Conservation (phyloP, 2,888 invertebrate genomes). For the Drosophila limbata region DNA sequence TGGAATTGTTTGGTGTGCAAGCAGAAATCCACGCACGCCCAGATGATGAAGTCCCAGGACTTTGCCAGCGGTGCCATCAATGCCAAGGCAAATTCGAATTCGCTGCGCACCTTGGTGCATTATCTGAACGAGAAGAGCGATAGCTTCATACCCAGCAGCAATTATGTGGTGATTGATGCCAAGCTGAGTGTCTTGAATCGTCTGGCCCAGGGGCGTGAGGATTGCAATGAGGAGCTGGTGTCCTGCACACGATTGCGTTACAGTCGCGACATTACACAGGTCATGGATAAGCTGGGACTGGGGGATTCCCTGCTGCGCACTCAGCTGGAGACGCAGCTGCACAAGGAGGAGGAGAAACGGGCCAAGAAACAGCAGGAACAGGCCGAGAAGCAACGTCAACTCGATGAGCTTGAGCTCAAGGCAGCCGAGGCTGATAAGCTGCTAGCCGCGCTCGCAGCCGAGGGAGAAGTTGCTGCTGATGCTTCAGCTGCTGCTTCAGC, state of each 20-base stretch:
- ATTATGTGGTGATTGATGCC: constrained; percentile 83
- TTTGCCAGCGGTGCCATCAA: constrained; percentile 84
- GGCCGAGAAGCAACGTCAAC: constrained; percentile 66
- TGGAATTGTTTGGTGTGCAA: constrained; percentile 90
- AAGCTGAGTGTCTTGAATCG: constrained; percentile 82
- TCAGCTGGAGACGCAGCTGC: constrained; percentile 75
- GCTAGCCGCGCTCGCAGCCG: constrained; percentile 53
- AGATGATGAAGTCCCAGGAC: constrained; percentile 84
- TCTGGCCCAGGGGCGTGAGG: constrained; percentile 74
- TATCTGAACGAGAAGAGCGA: constrained; percentile 83
- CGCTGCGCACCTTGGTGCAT: constrained; percentile 76
- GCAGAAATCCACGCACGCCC: constrained; percentile 80
- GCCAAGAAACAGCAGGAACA: constrained; percentile 64
- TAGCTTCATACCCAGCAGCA: constrained; percentile 82
- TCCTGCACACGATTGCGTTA: constrained; percentile 77
- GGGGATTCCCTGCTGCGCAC: constrained; percentile 84
- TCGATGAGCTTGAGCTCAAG: constrained; percentile 63
- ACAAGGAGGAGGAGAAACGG: constrained; percentile 69
- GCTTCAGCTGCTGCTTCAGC: constrained; percentile 14
- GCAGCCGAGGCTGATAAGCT: constrained; percentile 70
- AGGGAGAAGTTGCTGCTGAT: constrained; percentile 15
- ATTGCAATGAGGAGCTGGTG: constrained; percentile 77
- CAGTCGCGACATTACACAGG: constrained; percentile 81
- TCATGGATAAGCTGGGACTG: constrained; percentile 83
- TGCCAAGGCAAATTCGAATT: constrained; percentile 82